Conservation (phyloP, 2,113 vertebrate species). For the Mobula birostris region DNA sequence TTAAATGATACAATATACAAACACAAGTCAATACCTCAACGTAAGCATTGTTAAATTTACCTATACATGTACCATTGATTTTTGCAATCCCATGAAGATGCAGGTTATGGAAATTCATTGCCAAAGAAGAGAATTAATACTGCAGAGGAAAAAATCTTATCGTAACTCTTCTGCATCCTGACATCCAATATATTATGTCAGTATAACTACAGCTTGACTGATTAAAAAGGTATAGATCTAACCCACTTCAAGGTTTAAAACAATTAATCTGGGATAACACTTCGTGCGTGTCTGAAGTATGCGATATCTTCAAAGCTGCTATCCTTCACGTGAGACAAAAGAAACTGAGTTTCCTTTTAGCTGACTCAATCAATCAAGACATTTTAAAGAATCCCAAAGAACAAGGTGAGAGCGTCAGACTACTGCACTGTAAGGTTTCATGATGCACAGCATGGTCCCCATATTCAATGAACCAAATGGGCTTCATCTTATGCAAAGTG, state of each 20-base stretch:
- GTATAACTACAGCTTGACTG: background rate
- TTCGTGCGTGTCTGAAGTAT: background rate
- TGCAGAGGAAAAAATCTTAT: background rate
- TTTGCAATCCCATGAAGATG: background rate
- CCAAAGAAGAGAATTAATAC: background rate
- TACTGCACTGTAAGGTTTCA: background rate
- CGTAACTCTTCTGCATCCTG: background rate
- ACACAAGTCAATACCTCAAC: background rate
- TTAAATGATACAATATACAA: background rate
- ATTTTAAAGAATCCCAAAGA: background rate
- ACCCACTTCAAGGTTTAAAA: background rate
- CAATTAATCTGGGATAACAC: background rate
- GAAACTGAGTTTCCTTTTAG: background rate
- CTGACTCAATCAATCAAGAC: background rate
- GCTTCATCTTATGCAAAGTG: background rate
- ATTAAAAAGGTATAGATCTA: background rate
- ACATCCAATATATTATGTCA: background rate
- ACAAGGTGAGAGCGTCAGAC: background rate
- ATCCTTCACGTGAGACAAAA: background rate
- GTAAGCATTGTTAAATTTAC: slow-evolving; percentile 3
- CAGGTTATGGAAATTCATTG: background rate
- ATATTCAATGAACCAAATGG: background rate
- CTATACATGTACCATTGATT: background rate
- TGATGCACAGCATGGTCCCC: background rate
- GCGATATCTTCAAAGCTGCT: background rate